Evolutionary conservation across 2,113 vertebrate genomes (phyloP), one percentile per base, ranked within the genome.

Genomic region (Echinops telfairi): DNA sequence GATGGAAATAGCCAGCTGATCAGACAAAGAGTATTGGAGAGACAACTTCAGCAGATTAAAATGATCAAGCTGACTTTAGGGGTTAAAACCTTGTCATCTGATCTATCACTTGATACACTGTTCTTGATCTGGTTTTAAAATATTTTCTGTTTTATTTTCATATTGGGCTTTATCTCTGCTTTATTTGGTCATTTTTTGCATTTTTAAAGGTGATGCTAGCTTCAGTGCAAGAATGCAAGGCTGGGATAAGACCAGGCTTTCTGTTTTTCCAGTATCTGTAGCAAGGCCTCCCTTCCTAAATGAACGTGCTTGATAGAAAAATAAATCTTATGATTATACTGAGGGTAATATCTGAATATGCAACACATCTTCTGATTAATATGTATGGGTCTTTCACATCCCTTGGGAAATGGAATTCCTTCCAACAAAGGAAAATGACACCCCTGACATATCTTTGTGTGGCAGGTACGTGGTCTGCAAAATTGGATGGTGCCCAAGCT

Each of bases 301-400:
- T 20, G 19, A 3, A 53, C 43, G 7, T 77, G 9, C 29, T 83
- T 73, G 40, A 43, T 88, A 22, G 23, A 43, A 68, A 91, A 92
- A 86, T 38, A 89, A 73, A 84, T 89, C 27, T 84, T 86, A 70
- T 58, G 53, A 92, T 92, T 57, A 22, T 57, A 29, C 47, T n/a
- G 83, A 77, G 38, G 38, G 53, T 68, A 78, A 68, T 29, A 11
- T 0, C 66, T 16, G 70, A 47, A 40, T 60, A 68, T 2, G 9
- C 47, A 75, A 86, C 53, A 81, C 7, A 38, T 81, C 70, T 66
- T 90, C 62, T 92, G 33, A 93, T 93, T 94, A 80, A 86, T 90
- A 82, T 27, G 9, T 43, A 58, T 58, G 80, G 19, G 9, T 3
- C 86, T 95, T 92, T 86, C 85, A 79, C 90, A 33, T 71, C 79